Conservation (phyloP, 92 coral and sea anemone genomes). For the Heliopora coerulea region DNA sequence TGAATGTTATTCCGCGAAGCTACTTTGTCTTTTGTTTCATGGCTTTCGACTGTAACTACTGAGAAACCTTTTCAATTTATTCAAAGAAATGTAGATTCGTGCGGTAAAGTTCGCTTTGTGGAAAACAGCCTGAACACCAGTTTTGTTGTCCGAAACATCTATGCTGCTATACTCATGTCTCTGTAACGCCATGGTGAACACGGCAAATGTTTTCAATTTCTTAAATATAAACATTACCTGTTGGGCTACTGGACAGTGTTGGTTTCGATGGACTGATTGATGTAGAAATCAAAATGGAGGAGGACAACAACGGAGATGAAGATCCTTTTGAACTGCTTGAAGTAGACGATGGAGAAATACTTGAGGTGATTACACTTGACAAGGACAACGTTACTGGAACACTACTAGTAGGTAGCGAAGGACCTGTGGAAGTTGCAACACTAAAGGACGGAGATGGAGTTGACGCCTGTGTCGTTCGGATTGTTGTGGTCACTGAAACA, state of each 20-base stretch:
- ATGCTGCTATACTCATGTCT: too few species aligned
- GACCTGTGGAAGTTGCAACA: not conserved
- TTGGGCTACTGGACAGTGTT: slow-evolving; percentile 35
- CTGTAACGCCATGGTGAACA: too few species aligned
- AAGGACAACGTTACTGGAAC: not conserved
- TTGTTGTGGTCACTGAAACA: not conserved
- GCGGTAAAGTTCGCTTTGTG: too few species aligned
- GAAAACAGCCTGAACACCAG: too few species aligned
- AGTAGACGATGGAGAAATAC: slow-evolving; percentile 21
- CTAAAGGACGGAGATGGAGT: slow-evolving; percentile 24
- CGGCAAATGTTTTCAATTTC: not conserved
- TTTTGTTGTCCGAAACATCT: too few species aligned
- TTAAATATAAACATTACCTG: slow-evolving; percentile 26
- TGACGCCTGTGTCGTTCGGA: slow-evolving; percentile 5
- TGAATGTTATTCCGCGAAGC: too few species aligned
- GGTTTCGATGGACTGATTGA: slow-evolving; percentile 16
- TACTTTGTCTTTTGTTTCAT: too few species aligned
- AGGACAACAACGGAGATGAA: slow-evolving; percentile 12
- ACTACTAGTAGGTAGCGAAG: slow-evolving; percentile 1
- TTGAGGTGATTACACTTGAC: slow-evolving; percentile 4
- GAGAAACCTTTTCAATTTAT: too few species aligned
- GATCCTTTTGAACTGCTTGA: slow-evolving; percentile 41
- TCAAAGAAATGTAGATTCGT: too few species aligned
- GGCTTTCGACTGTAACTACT: too few species aligned
- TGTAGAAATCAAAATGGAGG: not conserved